A percentile compares a stretch with the other conserved stretches of the same genome.
These are phyloP conservation scores for Cerastis leucographa DNA, from an alignment of 2,888 invertebrate species.

Conservation along the genomic window DNA sequence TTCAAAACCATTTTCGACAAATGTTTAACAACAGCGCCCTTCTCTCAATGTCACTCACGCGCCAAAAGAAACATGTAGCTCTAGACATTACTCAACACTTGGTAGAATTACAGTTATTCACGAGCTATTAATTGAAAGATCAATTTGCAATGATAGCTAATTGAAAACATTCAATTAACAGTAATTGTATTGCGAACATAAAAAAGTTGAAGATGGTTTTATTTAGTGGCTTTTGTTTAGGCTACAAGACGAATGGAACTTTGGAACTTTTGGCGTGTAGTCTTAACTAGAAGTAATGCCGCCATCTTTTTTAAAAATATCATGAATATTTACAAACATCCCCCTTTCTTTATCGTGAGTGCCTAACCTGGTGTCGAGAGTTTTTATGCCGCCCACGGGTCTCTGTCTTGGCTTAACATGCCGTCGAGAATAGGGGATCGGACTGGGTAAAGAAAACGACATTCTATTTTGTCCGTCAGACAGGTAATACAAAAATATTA, in stretches of 20 bases:
- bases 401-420: too few relatives aligned
- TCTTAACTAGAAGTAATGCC: not conserved
- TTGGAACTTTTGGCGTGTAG: not conserved
- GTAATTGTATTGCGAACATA: not conserved
- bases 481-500: too few relatives aligned
- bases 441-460: too few relatives aligned
- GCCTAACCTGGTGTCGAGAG: too few relatives aligned
- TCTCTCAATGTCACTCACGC: not conserved
- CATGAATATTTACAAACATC: not conserved
- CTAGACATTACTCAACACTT: not conserved
- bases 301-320: not conserved
- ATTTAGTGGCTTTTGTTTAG: not conserved
- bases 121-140: slow-evolving; percentile 15
- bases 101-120: not conserved
- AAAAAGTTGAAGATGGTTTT: not conserved
- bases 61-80: too few relatives aligned
- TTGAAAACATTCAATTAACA: slow-evolving; percentile 15
- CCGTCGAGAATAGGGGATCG: too few relatives aligned
- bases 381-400: too few relatives aligned
- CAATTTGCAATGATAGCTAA: slow-evolving; percentile 17
- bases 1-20: not conserved
- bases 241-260: not conserved
- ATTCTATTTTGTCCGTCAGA: too few relatives aligned
- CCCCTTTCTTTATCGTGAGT: too few relatives aligned
- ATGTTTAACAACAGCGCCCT: not conserved